phyloP scores from a whole-genome alignment of 2,797 vertebrate species.

The Myripristis murdjan region DNA sequence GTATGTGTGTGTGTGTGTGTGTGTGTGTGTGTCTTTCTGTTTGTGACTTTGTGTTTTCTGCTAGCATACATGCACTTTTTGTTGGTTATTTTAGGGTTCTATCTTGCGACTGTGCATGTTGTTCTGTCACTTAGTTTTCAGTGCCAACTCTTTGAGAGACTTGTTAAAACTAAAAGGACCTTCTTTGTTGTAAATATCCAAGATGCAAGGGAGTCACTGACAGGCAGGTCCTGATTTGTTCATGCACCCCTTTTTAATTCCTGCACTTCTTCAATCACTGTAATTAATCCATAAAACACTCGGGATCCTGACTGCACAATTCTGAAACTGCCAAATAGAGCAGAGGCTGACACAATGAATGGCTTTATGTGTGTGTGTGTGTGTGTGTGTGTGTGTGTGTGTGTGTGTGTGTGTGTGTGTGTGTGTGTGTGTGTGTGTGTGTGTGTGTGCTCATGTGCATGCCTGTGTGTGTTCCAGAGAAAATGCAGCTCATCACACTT shows the following conservation, averaged over 20 bases:
- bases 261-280: conserved; percentile 37
- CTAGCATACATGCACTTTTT: conserved; percentile 51
- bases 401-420: conserved; percentile 19
- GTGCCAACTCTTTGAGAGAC: conserved; percentile 38
- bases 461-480: conserved; percentile 24
- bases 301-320: neutral
- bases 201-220: conserved; percentile 40
- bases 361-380: neutral
- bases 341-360: neutral
- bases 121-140: conserved; percentile 26
- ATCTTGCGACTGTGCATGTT: conserved; percentile 50
- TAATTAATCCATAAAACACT: conserved; percentile 9
- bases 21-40: too few species aligned
- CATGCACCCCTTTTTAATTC: conserved; percentile 27
- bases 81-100: conserved; percentile 59
- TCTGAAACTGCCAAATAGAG: neutral
- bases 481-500: conserved; percentile 30
- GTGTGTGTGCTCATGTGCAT: conserved; percentile 11
- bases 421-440: neutral
- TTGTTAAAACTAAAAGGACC: conserved; percentile 52
- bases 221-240: conserved; percentile 58
- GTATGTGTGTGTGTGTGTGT: too few species aligned
- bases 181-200: conserved; percentile 57
- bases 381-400: conserved; percentile 4
- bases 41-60: conserved; percentile 3